A percentile compares a stretch with the other conserved stretches of the same genome.
Evolutionary conservation across 2,888 invertebrate species (phyloP).

Genomic region (Lordiphosa fenestrarum): DNA sequence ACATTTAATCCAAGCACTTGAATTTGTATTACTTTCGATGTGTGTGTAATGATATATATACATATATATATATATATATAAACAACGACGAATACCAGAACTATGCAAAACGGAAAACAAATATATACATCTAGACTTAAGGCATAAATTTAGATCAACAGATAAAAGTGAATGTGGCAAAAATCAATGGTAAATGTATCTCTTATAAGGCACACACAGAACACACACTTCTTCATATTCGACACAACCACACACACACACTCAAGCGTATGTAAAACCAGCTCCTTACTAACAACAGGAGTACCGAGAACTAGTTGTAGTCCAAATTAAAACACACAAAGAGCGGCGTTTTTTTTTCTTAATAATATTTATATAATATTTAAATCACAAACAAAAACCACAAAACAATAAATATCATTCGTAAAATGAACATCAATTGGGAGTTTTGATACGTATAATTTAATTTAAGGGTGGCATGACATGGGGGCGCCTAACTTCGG

Average conservation of each 20-base stretch:
- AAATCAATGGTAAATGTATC: conserved; percentile 48
- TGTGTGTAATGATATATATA: too few species aligned
- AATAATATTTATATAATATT: conserved; percentile 62
- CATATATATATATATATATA: neutral
- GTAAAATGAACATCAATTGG: conserved; percentile 44
- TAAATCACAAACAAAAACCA: conserved; percentile 41
- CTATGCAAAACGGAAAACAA: conserved; percentile 19
- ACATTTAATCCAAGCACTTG: conserved; percentile 2
- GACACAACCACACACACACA: conserved; percentile 12
- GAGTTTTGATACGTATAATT: conserved; percentile 4
- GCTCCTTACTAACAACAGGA: neutral
- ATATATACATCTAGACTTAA: conserved; percentile 19
- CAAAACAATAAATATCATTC: conserved; percentile 67
- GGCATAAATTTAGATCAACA: conserved; percentile 21
- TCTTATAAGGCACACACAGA: conserved; percentile 53
- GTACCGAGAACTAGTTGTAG: conserved; percentile 7
- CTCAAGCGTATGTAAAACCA: conserved; percentile 15
- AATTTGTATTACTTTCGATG: conserved; percentile 10
- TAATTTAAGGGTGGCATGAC: neutral
- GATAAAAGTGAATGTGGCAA: conserved; percentile 23
- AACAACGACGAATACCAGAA: conserved; percentile 57
- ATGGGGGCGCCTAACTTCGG: too few species aligned
- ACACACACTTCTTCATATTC: conserved; percentile 9
- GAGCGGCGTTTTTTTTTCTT: conserved; percentile 61
- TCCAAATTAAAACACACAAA: conserved; percentile 6